These are phyloP conservation scores for Procambarus virginalis DNA, from an alignment of 1,140 invertebrate genomes.

Conservation along the genomic window DNA sequence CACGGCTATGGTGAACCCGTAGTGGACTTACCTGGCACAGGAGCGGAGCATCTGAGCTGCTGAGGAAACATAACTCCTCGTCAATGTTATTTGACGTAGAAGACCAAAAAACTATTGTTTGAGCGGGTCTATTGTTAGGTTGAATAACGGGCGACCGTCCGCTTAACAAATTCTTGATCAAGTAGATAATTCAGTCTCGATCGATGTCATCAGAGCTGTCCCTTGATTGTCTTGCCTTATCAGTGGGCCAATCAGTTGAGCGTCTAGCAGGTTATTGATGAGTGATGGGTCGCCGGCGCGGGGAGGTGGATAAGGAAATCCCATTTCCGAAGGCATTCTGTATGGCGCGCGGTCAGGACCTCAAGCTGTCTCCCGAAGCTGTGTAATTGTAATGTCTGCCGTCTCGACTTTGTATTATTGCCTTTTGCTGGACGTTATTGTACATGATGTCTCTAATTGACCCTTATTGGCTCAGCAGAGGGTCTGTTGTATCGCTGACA, in stretches of 20 bases:
- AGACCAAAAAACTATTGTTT: too few species aligned
- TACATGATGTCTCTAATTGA: neutral
- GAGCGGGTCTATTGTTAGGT: too few species aligned
- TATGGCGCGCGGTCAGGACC: neutral
- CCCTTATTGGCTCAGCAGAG: neutral
- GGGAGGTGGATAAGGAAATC: constrained; percentile 12
- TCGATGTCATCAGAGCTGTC: constrained; percentile 29
- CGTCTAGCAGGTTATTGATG: constrained; percentile 17
- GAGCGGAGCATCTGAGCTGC: too few species aligned
- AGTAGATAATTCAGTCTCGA: constrained; percentile 23
- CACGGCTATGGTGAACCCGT: too few species aligned
- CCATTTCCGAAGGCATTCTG: constrained; percentile 6
- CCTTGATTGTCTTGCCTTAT: constrained; percentile 36
- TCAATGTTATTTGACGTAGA: too few species aligned
- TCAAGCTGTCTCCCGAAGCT: too few species aligned
- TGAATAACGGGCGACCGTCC: neutral
- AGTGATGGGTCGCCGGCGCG: neutral
- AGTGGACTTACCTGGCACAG: too few species aligned
- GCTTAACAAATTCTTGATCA: constrained; percentile 18
- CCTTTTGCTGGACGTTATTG: neutral
- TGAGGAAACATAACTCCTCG: too few species aligned
- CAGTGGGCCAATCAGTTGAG: constrained; percentile 18
- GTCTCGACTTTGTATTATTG: neutral
- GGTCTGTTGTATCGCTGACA: neutral
- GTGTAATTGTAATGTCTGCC: neutral